Evolutionary conservation across 1,140 invertebrate species (phyloP).

Genomic region (Bombus fervidus): DNA sequence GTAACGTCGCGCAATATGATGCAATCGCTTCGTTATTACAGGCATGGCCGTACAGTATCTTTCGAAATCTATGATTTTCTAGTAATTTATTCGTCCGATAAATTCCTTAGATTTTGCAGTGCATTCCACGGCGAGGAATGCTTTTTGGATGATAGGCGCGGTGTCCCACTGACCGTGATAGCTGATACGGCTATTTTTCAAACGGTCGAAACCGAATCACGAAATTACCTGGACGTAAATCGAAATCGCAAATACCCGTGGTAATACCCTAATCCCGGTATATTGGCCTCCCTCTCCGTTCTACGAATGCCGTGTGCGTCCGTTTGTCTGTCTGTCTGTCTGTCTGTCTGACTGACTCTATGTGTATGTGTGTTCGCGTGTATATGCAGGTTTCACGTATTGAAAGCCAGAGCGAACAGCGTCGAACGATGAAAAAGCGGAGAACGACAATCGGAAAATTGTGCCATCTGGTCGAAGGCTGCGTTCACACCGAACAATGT

Average conservation of each 20-base stretch:
- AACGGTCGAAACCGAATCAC: conserved; percentile 36
- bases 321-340: background rate
- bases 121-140: background rate
- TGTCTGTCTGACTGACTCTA: no score
- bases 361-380: background rate
- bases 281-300: conserved; percentile 33
- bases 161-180: conserved; percentile 37
- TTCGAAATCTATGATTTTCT: background rate
- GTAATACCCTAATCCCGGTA: conserved; percentile 52
- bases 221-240: conserved; percentile 53
- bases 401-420: conserved; percentile 39
- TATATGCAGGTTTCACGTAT: conserved; percentile 32
- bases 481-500: conserved; percentile 68
- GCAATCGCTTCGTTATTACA: conserved; percentile 38
- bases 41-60: background rate
- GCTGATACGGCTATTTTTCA: conserved; percentile 35
- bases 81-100: background rate
- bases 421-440: conserved; percentile 49
- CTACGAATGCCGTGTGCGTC: background rate
- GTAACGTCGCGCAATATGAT: conserved; percentile 47
- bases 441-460: conserved; percentile 64
- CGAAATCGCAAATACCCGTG: conserved; percentile 48
- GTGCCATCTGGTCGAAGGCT: conserved; percentile 69
- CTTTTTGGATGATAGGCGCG: background rate
- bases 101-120: background rate